These are phyloP conservation scores for Augochlorella aurata DNA, from an alignment of 2,888 invertebrate genomes.

Conservation along the genomic window DNA sequence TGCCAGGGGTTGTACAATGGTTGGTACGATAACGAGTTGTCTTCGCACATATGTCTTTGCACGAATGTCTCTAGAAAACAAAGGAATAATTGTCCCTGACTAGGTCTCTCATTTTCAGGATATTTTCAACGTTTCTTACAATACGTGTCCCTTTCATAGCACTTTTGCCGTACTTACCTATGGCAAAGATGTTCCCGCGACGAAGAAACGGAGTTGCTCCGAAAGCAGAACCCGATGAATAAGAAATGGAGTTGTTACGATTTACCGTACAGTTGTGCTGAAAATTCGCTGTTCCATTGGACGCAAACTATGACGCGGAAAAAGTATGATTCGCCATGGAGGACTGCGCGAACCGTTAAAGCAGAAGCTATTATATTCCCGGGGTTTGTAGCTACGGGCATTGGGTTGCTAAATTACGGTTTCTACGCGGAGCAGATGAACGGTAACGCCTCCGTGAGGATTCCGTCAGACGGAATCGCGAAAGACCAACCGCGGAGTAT, in stretches of 20 bases:
- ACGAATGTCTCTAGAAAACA: too few relatives aligned
- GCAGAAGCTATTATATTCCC: conserved; percentile 36
- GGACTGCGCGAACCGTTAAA: conserved; percentile 49
- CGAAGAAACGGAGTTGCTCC: not conserved
- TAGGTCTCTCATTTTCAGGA: too few relatives aligned
- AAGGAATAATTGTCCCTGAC: too few relatives aligned
- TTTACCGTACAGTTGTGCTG: conserved; percentile 8
- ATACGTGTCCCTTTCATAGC: not conserved
- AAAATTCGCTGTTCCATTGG: conserved; percentile 25
- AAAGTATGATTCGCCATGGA: conserved; percentile 32
- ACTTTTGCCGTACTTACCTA: too few relatives aligned
- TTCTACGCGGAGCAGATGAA: conserved; percentile 58
- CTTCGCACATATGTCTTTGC: too few relatives aligned
- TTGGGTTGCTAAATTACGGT: conserved; percentile 49
- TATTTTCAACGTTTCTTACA: too few relatives aligned
- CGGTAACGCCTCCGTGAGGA: conserved; percentile 59
- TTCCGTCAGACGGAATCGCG: conserved; percentile 36
- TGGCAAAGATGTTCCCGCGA: not conserved
- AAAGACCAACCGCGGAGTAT: conserved; percentile 23
- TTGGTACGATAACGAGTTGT: too few relatives aligned
- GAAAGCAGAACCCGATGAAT: not conserved
- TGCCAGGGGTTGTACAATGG: too few relatives aligned
- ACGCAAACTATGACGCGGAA: conserved; percentile 16
- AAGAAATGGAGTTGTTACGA: conserved; percentile 2
- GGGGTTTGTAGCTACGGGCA: conserved; percentile 1